Evolutionary conservation across 2,113 vertebrate species (phyloP), one percentile per base, ranked within the genome.

Genomic region (Hemiscyllium ocellatum): DNA sequence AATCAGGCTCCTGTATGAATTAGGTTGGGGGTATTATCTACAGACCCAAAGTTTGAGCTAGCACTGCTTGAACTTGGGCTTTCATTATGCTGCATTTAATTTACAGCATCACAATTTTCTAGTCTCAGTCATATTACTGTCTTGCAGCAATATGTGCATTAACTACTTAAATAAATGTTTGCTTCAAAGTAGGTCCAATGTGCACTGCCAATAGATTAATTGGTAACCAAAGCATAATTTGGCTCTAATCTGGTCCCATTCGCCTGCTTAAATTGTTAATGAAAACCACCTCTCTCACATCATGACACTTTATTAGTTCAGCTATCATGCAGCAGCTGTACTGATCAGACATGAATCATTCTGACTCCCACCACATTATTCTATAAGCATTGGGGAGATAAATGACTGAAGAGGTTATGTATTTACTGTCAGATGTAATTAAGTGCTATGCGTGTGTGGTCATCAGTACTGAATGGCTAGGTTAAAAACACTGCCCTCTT

Each of bases 271-370:
- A 80, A 97, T 97, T 97, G 96, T 1, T 0, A 97, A 97, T 96
- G 95, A 96, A 96, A 97, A 96, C 96, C 96, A 97, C 96, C 96
- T 95, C 96, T 96, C 96, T 96, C 96, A 94, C 95, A 96, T 97
- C 97, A 96, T 96, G 96, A 96, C 96, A 97, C 97, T 97, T 98
- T 97, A 97, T 98, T 97, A 97, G 97, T 96, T 97, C 97, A 97
- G 97, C 97, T 97, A 96, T 97, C 96, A 56, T 96, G 96, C 96
- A 98, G 97, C 97, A 97, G 97, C 97, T 97, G 97, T 96, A 96
- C 95, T 96, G 97, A 97, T 97, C 96, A 96, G n/a, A 97, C 96
- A 96, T 96, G 96, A 98, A 98, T 97, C 97, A 97, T 97, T 97
- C 97, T 96, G 96, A 97, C 97, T 97, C 97, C 86, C 96, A 96